These are phyloP conservation scores for Frieseomelitta varia DNA, from an alignment of 1,140 invertebrate genomes.

Conservation along the genomic window DNA sequence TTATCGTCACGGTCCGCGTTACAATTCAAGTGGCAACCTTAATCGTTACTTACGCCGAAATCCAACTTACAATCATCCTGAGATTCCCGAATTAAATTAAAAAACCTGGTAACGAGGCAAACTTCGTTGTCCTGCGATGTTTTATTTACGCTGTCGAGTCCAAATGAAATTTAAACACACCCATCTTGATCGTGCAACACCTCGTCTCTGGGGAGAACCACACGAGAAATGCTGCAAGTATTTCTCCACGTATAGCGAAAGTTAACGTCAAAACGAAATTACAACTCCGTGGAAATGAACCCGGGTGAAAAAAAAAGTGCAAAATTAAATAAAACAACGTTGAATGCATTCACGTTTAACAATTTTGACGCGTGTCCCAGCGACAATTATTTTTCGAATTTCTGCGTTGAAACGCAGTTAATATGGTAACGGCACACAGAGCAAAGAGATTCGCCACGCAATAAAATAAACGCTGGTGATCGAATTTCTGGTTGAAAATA, in stretches of 20 bases:
- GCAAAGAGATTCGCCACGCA: background rate
- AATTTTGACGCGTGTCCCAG: background rate
- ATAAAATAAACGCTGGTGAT: slow-evolving; percentile 28
- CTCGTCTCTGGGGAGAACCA: too few relatives aligned
- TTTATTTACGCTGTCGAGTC: background rate
- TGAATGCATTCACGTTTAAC: background rate
- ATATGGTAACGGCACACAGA: background rate
- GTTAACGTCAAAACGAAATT: background rate
- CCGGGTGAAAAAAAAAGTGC: background rate
- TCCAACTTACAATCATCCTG: background rate
- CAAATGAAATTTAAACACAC: slow-evolving; percentile 13
- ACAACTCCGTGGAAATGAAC: too few relatives aligned
- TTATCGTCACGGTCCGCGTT: too few relatives aligned
- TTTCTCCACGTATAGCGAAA: too few relatives aligned
- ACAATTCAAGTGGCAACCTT: too few relatives aligned
- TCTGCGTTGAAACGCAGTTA: background rate
- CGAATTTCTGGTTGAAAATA: too few relatives aligned
- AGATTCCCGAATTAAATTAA: slow-evolving; percentile 14
- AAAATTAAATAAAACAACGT: background rate
- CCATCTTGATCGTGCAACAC: background rate
- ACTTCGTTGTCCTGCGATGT: slow-evolving; percentile 7
- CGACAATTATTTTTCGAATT: background rate
- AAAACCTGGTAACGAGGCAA: background rate
- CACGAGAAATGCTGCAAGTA: too few relatives aligned
- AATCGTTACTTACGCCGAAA: background rate